Conservation (phyloP, 1,140 invertebrate genomes). For the Diabrotica undecimpunctata region DNA sequence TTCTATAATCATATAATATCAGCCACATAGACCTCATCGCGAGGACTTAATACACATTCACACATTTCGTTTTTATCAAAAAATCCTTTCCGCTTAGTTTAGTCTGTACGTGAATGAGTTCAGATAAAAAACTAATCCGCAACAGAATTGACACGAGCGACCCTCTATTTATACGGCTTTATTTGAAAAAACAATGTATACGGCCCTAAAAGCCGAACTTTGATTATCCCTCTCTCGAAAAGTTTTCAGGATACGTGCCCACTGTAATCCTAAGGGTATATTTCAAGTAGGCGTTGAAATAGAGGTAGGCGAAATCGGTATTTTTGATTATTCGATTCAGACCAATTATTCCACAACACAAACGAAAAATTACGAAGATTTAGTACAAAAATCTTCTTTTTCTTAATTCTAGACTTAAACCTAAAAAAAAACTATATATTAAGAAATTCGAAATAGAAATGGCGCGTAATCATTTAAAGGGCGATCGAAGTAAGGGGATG, state of each 20-base stretch:
- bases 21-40: background rate
- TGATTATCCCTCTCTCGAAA: conserved; percentile 11
- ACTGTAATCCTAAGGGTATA: conserved; percentile 5
- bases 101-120: background rate
- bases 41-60: background rate
- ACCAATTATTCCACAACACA: too few species aligned
- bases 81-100: background rate
- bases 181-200: conserved; percentile 7
- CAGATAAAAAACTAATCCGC: conserved; percentile 2
- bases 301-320: too few species aligned
- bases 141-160: background rate
- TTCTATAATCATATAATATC: background rate
- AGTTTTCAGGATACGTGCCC: conserved; percentile 8
- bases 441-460: too few species aligned
- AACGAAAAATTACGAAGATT: too few species aligned
- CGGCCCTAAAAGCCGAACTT: conserved; percentile 6
- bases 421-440: too few species aligned
- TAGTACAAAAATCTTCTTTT: too few species aligned
- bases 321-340: too few species aligned
- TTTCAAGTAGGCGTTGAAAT: background rate
- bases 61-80: background rate
- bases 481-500: too few species aligned
- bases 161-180: conserved; percentile 4
- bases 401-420: too few species aligned
- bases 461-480: too few species aligned